Base-by-base conservation (phyloP, 2,888 invertebrate genomes). In the Platycheirus albimanus region DNA sequence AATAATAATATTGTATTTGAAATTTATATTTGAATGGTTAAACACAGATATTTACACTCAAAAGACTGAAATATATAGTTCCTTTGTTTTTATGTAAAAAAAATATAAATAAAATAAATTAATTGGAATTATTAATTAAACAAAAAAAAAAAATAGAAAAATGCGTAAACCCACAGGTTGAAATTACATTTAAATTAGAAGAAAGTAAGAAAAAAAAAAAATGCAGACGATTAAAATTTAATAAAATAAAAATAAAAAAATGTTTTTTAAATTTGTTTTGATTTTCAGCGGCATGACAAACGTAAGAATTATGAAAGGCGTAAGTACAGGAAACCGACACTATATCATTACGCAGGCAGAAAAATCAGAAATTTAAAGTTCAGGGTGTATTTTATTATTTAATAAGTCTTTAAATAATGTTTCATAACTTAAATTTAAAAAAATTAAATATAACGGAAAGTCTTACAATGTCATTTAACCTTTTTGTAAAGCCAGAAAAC, bases 1-100 rank as follows among this genome's bases (percentile, higher is more conserved):
- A 87, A 76, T 58, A 58, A 17, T 24, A 58, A 58, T 58, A 58
- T 77, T 85, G 85, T 80, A 87, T 87, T 66, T 85, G 86, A 85
- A 87, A 87, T 85, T 87, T 83, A 85, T 83, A 87, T 85, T 85
- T 84, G 77, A 85, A 83, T 54, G 83, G 69, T 77, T 85, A 75
- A 83, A 77, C 70, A 83, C 83, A 83, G 87, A 88, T 89, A 88
- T 88, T 89, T 87, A 90, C 88, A 90, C 89, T 88, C 88, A 90
- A 90, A 90, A 90, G 90, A 90, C 90, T 90, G 90, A 90, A 90
- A 90, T 89, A 90, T 90, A 90, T 90, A 90, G 90, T 90, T 90
- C 90, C 90, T 90, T 90, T 90, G 90, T 90, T 90, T 90, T 90
- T 90, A 90, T 90, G 90, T 90, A 90, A 87, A 89, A 89, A 76